A percentile compares a stretch with the other conserved stretches of the same genome.
Conservation (phyloP, 2,113 vertebrate genomes). For the Engraulis encrasicolus region DNA sequence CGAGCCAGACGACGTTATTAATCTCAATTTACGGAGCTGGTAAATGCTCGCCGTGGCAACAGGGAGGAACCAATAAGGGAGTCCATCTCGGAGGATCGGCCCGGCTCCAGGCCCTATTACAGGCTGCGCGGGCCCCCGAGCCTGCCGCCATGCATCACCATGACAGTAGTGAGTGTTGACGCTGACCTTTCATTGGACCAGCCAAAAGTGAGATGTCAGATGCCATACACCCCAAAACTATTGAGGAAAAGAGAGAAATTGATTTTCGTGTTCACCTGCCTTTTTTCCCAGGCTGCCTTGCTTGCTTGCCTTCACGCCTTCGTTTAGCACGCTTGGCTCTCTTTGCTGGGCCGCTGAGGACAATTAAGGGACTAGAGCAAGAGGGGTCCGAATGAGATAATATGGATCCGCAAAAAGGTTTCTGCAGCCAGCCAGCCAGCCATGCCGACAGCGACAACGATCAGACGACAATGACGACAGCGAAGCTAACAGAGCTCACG, state of each 20-base stretch:
- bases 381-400: not conserved
- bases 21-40: conserved; percentile 51
- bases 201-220: conserved; percentile 44
- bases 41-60: conserved; percentile 38
- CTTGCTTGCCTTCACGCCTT: too few species aligned
- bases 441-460: conserved; percentile 47
- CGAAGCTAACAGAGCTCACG: conserved; percentile 66
- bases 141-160: conserved; percentile 40
- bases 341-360: conserved; percentile 37
- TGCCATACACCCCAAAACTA: conserved; percentile 46
- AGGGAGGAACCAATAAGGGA: conserved; percentile 36
- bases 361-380: conserved; percentile 41
- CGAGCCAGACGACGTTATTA: conserved; percentile 49
- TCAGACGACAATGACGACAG: conserved; percentile 53
- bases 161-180: conserved; percentile 40
- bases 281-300: too few species aligned
- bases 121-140: not conserved
- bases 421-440: conserved; percentile 27
- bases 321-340: conserved; percentile 14
- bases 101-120: conserved; percentile 28
- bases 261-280: too few species aligned
- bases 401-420: conserved; percentile 40
- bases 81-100: conserved; percentile 21
- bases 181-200: conserved; percentile 47
- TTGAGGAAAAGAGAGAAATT: conserved; percentile 40